Evolutionary conservation across 2,797 vertebrate species (phyloP).

Genomic region (Sebastes nivosus): DNA sequence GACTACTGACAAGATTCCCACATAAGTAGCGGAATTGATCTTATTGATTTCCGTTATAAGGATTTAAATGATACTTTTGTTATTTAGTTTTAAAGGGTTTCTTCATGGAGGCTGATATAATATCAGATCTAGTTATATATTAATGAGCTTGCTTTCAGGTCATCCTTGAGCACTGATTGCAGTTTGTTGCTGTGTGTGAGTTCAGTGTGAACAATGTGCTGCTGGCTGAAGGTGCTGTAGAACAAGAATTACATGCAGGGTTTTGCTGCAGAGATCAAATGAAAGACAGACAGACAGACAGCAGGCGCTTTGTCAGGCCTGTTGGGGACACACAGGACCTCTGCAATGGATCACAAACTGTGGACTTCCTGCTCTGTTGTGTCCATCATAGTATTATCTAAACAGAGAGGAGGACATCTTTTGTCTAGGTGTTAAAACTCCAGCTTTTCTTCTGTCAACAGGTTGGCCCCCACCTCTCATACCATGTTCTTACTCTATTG

Average conservation of each 20-base stretch:
- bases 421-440: neutral
- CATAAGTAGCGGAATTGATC: constrained; percentile 4
- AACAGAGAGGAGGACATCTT: constrained; percentile 7
- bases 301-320: constrained; percentile 53
- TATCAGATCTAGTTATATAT: constrained; percentile 4
- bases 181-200: constrained; percentile 22
- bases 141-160: neutral
- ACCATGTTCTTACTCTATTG: neutral
- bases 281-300: constrained; percentile 72
- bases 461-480: neutral
- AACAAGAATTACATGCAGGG: constrained; percentile 44
- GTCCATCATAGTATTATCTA: neutral
- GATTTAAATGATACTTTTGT: neutral
- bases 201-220: constrained; percentile 24
- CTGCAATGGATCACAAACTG: constrained; percentile 19
- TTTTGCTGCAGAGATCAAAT: constrained; percentile 81
- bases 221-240: constrained; percentile 27
- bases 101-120: neutral
- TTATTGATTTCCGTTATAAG: neutral
- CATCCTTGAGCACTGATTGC: constrained; percentile 15
- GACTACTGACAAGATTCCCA: neutral
- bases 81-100: neutral
- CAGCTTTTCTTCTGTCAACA: constrained; percentile 11
- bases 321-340: constrained; percentile 32
- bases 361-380: neutral